Conservation (phyloP, 2,113 vertebrate genomes). For the Alaudala cheleensis region DNA sequence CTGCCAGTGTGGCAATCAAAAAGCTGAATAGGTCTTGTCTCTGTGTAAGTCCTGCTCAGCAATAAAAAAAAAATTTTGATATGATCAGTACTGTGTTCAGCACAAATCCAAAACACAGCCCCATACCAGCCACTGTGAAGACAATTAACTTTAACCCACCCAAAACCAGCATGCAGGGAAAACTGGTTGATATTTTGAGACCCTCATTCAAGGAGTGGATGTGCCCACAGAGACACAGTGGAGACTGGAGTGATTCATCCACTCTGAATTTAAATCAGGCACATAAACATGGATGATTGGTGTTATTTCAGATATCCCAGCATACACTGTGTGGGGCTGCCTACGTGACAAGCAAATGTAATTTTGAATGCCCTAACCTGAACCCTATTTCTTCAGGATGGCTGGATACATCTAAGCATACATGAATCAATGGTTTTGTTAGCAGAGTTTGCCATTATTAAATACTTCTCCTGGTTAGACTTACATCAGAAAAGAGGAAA, state of each 20-base stretch:
- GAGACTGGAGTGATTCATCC: not conserved
- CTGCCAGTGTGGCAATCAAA: not conserved
- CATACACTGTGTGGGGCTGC: not conserved
- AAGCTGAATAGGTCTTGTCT: not conserved
- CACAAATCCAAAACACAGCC: not conserved
- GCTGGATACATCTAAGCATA: not conserved
- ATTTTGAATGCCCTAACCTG: not conserved
- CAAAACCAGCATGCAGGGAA: not conserved
- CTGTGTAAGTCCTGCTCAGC: not conserved
- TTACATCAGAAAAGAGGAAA: not conserved
- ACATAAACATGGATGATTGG: not conserved
- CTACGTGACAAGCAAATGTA: not conserved
- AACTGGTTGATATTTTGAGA: not conserved
- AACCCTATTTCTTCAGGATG: not conserved
- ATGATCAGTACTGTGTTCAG: not conserved
- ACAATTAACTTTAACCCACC: not conserved
- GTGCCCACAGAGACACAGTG: not conserved
- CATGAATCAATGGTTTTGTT: not conserved
- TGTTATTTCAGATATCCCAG: not conserved
- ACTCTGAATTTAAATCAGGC: not conserved
- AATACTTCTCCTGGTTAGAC: not conserved
- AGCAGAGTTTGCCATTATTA: not conserved
- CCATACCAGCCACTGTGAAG: not conserved
- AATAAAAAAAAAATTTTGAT: rapidly evolving
- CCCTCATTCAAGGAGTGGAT: not conserved